phyloP scores from a whole-genome alignment of 1,140 invertebrate genomes.

The Lordiphosa clarofinis region DNA sequence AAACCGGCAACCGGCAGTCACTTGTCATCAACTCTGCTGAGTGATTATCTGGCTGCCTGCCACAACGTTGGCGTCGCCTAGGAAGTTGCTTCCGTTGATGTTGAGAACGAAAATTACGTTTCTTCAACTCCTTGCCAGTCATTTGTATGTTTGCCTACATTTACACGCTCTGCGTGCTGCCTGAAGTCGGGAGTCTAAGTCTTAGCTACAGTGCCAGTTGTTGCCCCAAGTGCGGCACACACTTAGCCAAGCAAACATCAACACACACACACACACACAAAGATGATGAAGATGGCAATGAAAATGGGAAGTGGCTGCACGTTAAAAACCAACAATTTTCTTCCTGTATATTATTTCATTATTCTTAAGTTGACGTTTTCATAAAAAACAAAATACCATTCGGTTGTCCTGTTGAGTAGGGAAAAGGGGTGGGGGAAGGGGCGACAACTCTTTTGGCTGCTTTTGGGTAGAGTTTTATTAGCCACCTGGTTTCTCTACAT shows the following conservation, averaged over 20 bases:
- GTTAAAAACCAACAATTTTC: slow-evolving; percentile 27
- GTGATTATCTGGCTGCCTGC: slow-evolving; percentile 61
- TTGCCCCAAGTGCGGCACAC: slow-evolving; percentile 20
- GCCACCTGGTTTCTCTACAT: no score
- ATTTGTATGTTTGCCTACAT: slow-evolving; percentile 54
- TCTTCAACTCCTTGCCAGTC: slow-evolving; percentile 8
- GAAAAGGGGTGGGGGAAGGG: no score
- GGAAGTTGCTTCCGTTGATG: slow-evolving; percentile 8
- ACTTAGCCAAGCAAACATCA: slow-evolving; percentile 47
- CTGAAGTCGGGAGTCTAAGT: slow-evolving; percentile 5
- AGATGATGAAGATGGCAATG: neutral
- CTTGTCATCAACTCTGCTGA: slow-evolving; percentile 61
- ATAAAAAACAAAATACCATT: slow-evolving; percentile 70
- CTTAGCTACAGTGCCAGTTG: neutral
- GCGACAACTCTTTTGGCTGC: no score
- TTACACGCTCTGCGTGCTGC: slow-evolving; percentile 51
- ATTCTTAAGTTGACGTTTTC: slow-evolving; percentile 58
- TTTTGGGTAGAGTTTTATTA: no score
- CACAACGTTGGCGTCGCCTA: slow-evolving; percentile 21
- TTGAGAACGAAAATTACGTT: slow-evolving; percentile 68
- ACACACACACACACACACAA: slow-evolving; percentile 15
- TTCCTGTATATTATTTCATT: slow-evolving; percentile 55
- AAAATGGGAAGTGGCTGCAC: slow-evolving; percentile 16
- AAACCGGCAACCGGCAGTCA: slow-evolving; percentile 30
- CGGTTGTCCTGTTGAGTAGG: neutral